Base-by-base conservation (phyloP, 2,888 invertebrate genomes). In the Cheilosia pagana region DNA sequence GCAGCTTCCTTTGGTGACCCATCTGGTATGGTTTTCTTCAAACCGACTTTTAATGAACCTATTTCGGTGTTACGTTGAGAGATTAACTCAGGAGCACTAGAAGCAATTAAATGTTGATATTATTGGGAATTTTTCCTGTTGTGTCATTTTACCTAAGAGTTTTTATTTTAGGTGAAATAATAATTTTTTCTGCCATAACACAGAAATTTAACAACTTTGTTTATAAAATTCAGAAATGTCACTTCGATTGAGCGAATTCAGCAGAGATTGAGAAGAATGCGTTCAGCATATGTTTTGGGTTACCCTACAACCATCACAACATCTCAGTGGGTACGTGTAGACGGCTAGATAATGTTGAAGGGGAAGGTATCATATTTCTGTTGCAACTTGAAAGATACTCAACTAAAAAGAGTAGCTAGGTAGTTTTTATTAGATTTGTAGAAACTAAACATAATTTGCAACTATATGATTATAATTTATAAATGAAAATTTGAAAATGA, bases 1-100 rank as follows among this genome's bases (percentile, higher is more conserved):
- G 87, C 85, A 2, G 86, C 39, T 76, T 91, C 91, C 1, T 87
- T 86, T 6, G 59, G 50, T 2, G 79, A 87, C 25, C 87, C 88
- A 48, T 87, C 87, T 2, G 87, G 79, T n/a, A 68, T 75, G 0
- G 89, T 89, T 6, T 89, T 89, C 52, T 91, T 91, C 0, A 89
- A 82, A 0, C 91, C 91, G 6, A 71, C 65, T 45, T 87, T 75
- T 10, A 87, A 16, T 0, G 87, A 39, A n/a, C 88, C 79, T 8
- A 88, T 67, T 41, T 89, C 88, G 7, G 79, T 70, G 79, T 89
- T 89, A 1, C 90, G 88, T 53, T 87, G 86, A 0, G 70, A 70
- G 4, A 88, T 87, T 1, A 90, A 81, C 23, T 90, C 88, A 19
- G 77, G 19, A 16, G 89, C 86, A 70, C 90, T 90, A 8, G n/a